Evolutionary conservation across 2,888 invertebrate genomes (phyloP), one percentile per base, ranked within the genome.

Genomic region (Andrena bucephala): DNA sequence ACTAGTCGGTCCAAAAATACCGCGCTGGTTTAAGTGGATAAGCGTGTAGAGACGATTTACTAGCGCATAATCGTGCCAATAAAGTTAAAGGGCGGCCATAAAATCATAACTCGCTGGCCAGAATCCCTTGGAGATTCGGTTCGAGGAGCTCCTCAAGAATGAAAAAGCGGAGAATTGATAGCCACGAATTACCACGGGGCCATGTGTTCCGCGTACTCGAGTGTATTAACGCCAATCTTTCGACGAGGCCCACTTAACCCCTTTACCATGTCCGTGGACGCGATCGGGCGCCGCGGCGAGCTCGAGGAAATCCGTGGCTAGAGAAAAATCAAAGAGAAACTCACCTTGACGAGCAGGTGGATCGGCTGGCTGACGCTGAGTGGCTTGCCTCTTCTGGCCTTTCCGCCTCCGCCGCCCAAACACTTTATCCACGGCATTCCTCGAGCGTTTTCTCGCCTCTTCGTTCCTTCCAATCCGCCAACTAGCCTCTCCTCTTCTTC

Each of bases 351-450:
- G 77, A 94, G 92, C 90, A 94, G 92, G 91, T 94, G 93, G 90
- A 94, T 92, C 89, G 94, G 94, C 74, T 94, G 93, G 88, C 94
- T 94, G 93, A 94, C 93, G 84, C 92, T 93, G 85, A 93, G 92
- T 88, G 92, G 92, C 89, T 94, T 94, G 89, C 92, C 93, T 85
- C 93, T 91, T 85, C 93, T 91, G 88, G 91, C 89, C 89, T 93
- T 93, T 74, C 92, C 92, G 88, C 91, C 92, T 77, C 92, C 91
- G 83, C 94, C 93, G 77, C 94, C 93, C 86, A 94, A 90, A 89
- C 94, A 94, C 92, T 93, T 94, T 90, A 94, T 94, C 94, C 94
- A 94, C 93, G 94, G 94, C 94, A 93, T 94, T 90, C 89, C 91
- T 90, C 83, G 85, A 85, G 81, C 87, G 82, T 89, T 89, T 89